phyloP scores from a whole-genome alignment of 2,113 vertebrate genomes.

The Limanda limanda region DNA sequence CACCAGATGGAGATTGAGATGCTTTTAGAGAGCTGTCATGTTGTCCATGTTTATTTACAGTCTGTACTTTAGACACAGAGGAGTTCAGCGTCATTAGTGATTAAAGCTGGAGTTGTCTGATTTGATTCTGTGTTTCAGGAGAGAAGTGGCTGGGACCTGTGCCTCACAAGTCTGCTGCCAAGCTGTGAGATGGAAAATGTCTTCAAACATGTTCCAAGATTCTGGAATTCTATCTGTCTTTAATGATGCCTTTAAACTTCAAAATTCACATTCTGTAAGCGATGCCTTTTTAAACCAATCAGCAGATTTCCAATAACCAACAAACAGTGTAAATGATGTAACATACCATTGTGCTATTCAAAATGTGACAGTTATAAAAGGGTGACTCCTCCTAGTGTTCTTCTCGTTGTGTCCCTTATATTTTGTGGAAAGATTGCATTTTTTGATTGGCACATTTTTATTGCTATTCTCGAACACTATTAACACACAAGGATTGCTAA shows the following conservation, averaged over 20 bases:
- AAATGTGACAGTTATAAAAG: background rate
- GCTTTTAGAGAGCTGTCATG: no score
- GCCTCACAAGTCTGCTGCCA: constrained; percentile 60
- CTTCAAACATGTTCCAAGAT: constrained; percentile 11
- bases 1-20: no score
- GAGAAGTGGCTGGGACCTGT: constrained; percentile 83
- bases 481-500: no score
- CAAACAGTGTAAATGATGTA: background rate
- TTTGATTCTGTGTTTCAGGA: constrained; percentile 73
- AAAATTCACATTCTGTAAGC: background rate
- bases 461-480: no score
- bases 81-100: background rate
- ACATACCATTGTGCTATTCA: background rate
- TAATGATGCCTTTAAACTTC: background rate
- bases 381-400: background rate
- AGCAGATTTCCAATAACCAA: background rate
- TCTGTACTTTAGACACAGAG: background rate
- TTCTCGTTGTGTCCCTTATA: background rate
- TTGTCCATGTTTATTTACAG: no score
- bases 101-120: background rate
- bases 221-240: background rate
- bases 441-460: no score
- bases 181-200: constrained; percentile 65
- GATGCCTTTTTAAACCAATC: constrained; percentile 20
- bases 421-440: no score